A percentile compares a stretch with the other conserved stretches of the same genome.
Evolutionary conservation across 2,888 invertebrate species (phyloP).

Genomic region (Diplolepis rosae): DNA sequence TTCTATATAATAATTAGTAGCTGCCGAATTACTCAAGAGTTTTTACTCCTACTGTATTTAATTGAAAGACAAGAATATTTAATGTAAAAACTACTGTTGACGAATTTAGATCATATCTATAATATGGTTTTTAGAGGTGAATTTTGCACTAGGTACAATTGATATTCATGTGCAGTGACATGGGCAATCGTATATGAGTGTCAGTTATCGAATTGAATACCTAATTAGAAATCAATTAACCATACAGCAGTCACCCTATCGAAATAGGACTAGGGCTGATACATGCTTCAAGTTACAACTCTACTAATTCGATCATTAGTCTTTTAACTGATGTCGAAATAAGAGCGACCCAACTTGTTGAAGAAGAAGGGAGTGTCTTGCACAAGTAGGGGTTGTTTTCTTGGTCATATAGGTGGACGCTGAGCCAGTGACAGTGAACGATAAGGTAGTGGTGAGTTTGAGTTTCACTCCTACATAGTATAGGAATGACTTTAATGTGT

Average conservation of each 20-base stretch:
- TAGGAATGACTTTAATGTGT: conserved; percentile 10
- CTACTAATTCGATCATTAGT: background rate
- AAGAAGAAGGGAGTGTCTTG: background rate
- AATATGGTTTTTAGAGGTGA: too few species aligned
- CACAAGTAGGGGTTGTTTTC: background rate
- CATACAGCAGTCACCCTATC: background rate
- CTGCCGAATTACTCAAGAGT: background rate
- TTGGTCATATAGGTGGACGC: background rate
- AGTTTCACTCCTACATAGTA: background rate
- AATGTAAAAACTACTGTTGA: too few species aligned
- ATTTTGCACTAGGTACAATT: too few species aligned
- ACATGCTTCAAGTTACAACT: background rate
- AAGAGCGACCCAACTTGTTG: conserved; percentile 3
- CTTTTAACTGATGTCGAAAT: background rate
- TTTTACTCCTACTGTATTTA: background rate
- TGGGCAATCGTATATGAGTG: too few species aligned
- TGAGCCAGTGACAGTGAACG: background rate
- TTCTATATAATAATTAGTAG: conserved; percentile 22
- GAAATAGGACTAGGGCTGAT: background rate
- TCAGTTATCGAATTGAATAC: too few species aligned
- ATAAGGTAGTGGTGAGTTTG: background rate
- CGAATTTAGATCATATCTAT: too few species aligned
- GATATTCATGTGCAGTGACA: too few species aligned
- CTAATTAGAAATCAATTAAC: too few species aligned
- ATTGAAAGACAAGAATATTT: background rate